Evolutionary conservation across 1,140 invertebrate species (phyloP), one percentile per base, ranked within the genome.

Genomic region (Stratiolaelaps scimitus): DNA sequence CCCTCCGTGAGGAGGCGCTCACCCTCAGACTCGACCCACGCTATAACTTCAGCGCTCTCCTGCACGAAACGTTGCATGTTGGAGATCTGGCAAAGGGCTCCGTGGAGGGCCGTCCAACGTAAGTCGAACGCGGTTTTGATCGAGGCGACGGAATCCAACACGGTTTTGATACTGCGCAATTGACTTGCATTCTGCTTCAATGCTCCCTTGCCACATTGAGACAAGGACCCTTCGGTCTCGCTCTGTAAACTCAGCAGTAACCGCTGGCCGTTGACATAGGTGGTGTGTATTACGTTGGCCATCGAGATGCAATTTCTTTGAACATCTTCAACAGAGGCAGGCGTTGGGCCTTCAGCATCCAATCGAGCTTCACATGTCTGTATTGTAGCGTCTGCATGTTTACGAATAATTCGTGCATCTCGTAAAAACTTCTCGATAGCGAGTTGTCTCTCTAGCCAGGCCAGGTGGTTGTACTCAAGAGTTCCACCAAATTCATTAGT

Each of bases 31-130:
- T 60, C 53, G 5, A 60, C 53, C 53, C 53, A 60, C 17, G 53
- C 26, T 17, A 60, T 10, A 34, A 60, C 53, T 60, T 60, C 53
- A 34, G 53, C 53, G 20, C 53, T 60, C 10, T 60, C 53, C 34
- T 60, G 53, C 4, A 60, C 23, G 23, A 60, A 60, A 4, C 53
- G 53, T 60, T 60, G 53, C 53, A 60, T 60, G 23, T 60, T 60
- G n/a, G 53, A 60, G 17, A 60, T 60, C 23, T 60, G 13, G 13
- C 53, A 29, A 15, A 60, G 23, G 1, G 53, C 53, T 26, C 53
- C 53, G 10, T 60, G 53, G 2, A 60, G 23, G 34, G 53, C 23
- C 53, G 26, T 60, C 53, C 53, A 60, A 34, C 53, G 53, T 26
- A 29, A 26, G 15, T 60, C 53, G 53, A 29, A 60, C 26, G 53